Conservation (phyloP, 2,113 vertebrate species). For the Dasyurus viverrinus region DNA sequence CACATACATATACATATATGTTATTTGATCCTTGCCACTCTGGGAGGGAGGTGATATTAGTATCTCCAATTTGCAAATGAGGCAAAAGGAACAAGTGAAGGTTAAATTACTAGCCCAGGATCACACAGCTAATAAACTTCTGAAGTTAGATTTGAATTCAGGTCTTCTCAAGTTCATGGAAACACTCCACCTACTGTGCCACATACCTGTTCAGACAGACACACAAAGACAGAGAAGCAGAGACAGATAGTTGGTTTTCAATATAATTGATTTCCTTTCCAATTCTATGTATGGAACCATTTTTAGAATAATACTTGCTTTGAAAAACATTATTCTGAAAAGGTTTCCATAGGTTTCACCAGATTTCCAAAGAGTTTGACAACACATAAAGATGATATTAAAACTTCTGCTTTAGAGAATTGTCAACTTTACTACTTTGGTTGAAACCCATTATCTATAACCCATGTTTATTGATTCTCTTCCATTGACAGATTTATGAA, state of each 20-base stretch:
- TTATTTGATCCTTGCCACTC: background rate
- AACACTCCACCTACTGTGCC: background rate
- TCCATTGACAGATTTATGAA: background rate
- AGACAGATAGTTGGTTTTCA: background rate
- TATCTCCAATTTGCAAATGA: background rate
- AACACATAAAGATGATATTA: background rate
- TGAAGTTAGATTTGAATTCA: background rate
- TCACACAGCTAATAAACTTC: background rate
- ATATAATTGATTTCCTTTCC: background rate
- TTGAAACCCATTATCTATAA: background rate
- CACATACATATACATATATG: background rate
- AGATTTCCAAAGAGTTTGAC: background rate
- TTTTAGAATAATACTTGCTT: background rate
- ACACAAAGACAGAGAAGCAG: background rate
- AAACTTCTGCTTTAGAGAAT: background rate
- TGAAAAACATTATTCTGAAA: background rate
- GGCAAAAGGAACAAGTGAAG: background rate
- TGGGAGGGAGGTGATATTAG: background rate
- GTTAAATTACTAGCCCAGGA: background rate
- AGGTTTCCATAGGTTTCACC: background rate
- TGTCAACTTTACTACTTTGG: background rate
- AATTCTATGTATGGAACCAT: background rate
- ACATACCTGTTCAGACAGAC: background rate
- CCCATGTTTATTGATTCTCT: background rate
- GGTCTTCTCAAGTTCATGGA: background rate